A percentile compares a stretch with the other conserved stretches of the same genome.
phyloP scores from a whole-genome alignment of 2,888 invertebrate genomes.

The Coelinius sp. region DNA sequence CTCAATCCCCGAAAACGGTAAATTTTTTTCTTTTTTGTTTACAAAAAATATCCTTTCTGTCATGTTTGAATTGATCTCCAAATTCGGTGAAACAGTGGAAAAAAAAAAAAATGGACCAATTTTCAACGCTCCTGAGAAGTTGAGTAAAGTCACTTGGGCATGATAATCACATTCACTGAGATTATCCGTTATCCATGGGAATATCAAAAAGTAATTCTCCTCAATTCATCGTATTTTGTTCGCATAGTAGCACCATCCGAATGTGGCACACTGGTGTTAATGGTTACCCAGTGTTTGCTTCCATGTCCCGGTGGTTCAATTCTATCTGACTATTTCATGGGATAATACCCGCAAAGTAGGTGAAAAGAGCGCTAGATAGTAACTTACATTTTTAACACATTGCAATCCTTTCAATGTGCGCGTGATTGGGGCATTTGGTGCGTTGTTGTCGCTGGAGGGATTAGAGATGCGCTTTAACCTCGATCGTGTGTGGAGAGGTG shows the following conservation, averaged over 20 bases:
- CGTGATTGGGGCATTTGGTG: constrained; percentile 29
- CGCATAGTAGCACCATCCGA: constrained; percentile 50
- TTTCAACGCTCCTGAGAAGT: no score
- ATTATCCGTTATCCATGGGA: constrained; percentile 42
- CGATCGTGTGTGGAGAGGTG: constrained; percentile 53
- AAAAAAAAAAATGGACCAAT: no score
- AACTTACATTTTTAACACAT: neutral
- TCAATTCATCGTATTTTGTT: constrained; percentile 24
- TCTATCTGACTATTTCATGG: constrained; percentile 48
- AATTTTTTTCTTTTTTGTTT: no score
- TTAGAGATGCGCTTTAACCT: constrained; percentile 66
- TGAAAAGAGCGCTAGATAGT: constrained; percentile 53
- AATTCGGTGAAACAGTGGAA: no score
- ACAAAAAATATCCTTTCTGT: no score
- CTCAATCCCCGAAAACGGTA: no score
- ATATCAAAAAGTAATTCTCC: constrained; percentile 29
- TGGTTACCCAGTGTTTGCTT: constrained; percentile 43
- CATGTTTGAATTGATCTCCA: no score
- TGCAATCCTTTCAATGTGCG: constrained; percentile 19
- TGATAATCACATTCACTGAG: neutral
- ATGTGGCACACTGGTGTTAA: constrained; percentile 63
- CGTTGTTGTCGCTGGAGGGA: constrained; percentile 55
- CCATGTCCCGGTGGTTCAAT: constrained; percentile 39
- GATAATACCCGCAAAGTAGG: constrained; percentile 64
- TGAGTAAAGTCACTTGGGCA: no score